Evolutionary conservation across 1,140 invertebrate species (phyloP), one percentile per base, ranked within the genome.

Genomic region (Zeugodacus cucurbitae): DNA sequence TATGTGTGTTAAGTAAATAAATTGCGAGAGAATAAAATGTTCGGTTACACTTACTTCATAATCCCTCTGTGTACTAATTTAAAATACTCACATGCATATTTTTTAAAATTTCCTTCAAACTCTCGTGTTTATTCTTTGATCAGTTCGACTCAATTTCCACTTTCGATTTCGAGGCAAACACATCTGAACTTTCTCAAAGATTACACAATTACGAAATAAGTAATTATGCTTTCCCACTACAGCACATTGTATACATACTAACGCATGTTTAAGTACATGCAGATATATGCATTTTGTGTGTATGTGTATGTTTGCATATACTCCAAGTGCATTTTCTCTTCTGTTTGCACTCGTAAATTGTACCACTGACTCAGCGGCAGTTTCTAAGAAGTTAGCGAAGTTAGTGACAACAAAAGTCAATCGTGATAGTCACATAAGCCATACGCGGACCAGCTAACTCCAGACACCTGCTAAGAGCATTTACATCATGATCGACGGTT

Each of bases 121-220:
- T 29, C 10, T 32, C 14, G 3, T 67, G 14, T 67, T 64, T 67
- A 67, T 67, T 67, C n/a, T 67, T 67, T 67, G 29, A 67, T 14
- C 11, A 67, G 10, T 67, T 67, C 2, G 32, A 14, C 62, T 34
- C 11, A 74, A 41, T 74, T 74, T 37, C 8, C 34, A 74, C 67
- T 74, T 74, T 74, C 67, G 67, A 74, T 74, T 74, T 37, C 67
- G 10, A 41, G 4, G 20, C 34, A 41, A 74, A 7, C 20, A 32
- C 32, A n/a, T 67, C 67, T 22, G 67, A 74, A 74, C 67, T 74
- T 74, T 74, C 67, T 74, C 67, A n/a, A 74, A 34, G 32, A 37
- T 34, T 70, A 74, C 67, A 74, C 67, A 74, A 74, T 41, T 37
- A 32, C 34, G 34, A 37, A 32, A 74, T 74, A 41, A 37, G 20